Base-by-base conservation (phyloP, 2,888 invertebrate genomes). In the Agrochola lychnidis region DNA sequence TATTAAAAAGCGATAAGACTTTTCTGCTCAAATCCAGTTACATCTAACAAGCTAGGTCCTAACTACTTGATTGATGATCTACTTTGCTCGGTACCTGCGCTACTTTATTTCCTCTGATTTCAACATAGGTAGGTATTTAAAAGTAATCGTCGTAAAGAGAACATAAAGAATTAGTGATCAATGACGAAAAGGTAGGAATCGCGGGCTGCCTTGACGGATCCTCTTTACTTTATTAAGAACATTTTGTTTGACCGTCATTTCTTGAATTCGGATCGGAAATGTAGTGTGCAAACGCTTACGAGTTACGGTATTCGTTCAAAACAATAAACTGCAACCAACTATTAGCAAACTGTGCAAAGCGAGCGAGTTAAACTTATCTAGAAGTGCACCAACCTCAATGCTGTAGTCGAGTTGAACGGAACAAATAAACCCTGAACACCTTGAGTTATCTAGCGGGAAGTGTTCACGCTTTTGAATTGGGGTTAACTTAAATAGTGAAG, bases 371-470 rank as follows among this genome's bases (percentile, higher is more conserved):
- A 64, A 45, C 45, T 64, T 25, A 19, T 16, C 9, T 63, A 42
- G 16, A n/a, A 16, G 40, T 45, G 25, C 25, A 64, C 16, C 2
- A 42, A 42, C 14, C n/a, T n/a, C 4, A 25, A 4, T 42, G 5
- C 25, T 45, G 25, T 19, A 25, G 10, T 45, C 16, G 10, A 63
- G 9, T n/a, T 63, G 42, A 42, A n/a, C n/a, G 2, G 9, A 42
- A 63, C 63, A 63, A 16, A 42, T n/a, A 63, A n/a, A 16, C 16
- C n/a, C 4, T 16, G 9, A 42, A 25, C 42, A 42, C 16, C 16
- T 64, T 64, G 10, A 16, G 63, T 64, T 42, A 63, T 42, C 63
- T 63, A 63, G 63, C 16, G 42, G 16, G 42, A 63, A n/a, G 16
- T 42, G 16, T n/a, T 63, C 40, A 63, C 40, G n/a, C n/a, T 42